Evolutionary conservation across 2,888 invertebrate genomes (phyloP).

Genomic region (Pachymerium ferrugineum): DNA sequence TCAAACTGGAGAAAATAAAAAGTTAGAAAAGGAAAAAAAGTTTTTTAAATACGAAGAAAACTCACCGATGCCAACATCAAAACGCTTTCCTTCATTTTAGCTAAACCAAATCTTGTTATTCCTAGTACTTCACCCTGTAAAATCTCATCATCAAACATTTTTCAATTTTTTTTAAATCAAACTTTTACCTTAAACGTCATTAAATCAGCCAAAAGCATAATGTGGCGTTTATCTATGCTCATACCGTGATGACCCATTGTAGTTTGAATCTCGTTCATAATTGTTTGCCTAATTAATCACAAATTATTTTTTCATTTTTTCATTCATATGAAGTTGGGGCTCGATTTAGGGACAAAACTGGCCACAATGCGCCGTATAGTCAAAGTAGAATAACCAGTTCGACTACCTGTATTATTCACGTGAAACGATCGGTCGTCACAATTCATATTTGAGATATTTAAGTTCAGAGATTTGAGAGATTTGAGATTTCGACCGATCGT

Average conservation of each 20-base stretch:
- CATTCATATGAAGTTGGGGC: too few relatives aligned
- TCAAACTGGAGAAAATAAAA: slow-evolving; percentile 75
- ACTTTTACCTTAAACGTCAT: slow-evolving; percentile 81
- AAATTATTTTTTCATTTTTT: too few relatives aligned
- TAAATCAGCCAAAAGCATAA: slow-evolving; percentile 93
- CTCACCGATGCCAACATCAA: slow-evolving; percentile 92
- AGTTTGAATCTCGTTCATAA: slow-evolving; percentile 90
- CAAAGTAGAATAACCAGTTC: too few relatives aligned
- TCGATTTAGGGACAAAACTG: too few relatives aligned
- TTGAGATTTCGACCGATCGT: too few relatives aligned
- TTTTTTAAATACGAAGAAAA: slow-evolving; percentile 36
- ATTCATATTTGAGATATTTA: too few relatives aligned
- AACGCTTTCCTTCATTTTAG: slow-evolving; percentile 98
- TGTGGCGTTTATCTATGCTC: slow-evolving; percentile 93
- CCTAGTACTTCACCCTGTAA: slow-evolving; percentile 96
- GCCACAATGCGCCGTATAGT: too few relatives aligned
- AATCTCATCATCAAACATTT: neutral
- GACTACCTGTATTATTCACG: too few relatives aligned
- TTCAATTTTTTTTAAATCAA: too few relatives aligned
- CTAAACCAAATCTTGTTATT: slow-evolving; percentile 92
- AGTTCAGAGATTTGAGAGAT: too few relatives aligned
- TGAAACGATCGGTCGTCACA: too few relatives aligned
- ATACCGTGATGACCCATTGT: slow-evolving; percentile 99
- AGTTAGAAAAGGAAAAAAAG: too few relatives aligned
- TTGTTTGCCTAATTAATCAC: slow-evolving; percentile 64